Base-by-base conservation (phyloP, 2,888 invertebrate genomes). In the Anthrax anthrax region DNA sequence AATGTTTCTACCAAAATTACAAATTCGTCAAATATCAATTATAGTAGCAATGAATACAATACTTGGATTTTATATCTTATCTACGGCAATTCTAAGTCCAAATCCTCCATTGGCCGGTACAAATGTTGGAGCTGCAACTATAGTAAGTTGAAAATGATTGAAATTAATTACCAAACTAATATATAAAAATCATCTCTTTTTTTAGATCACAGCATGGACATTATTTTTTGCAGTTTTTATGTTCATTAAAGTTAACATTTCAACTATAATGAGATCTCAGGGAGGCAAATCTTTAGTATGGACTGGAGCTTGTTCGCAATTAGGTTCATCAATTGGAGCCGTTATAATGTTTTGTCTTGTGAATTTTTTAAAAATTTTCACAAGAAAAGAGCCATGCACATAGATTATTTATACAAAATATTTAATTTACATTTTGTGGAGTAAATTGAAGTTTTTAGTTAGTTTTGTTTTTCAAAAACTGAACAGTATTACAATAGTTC, bases 191-290 rank as follows among this genome's bases (percentile, higher is more conserved):
- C 2, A 16, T 41, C 43, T 29, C 23, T 23, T 23, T 42, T 63
- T 67, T 40, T 67, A 84, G 83, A 77, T 88, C 29, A 5, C 72
- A 8, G 64, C 77, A 12, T 89, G 88, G 84, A 78, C 88, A 51
- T 41, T 72, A 40, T 72, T 80, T 38, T 69, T 75, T 29, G 84
- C 78, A 32, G 60, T 78, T 18, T 74, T 84, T 54, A 83, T 86
- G 54, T 89, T 84, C 64, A 76, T 80, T 18, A 85, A 87, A 70
- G 77, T 88, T 63, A 79, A 80, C 60, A 78, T 85, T 54, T 84
- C 84, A 50, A 78, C 78, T 3, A 72, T 84, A 55, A 80, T 87
- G 68, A 73, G 85, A 37, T 67, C 70, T 16, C 79, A 82, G 55
- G 85, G 85, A 19, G 81, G 81, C 50, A 74, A 74, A 47, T 85